Evolutionary conservation across 2,113 vertebrate genomes (phyloP).

Genomic region (Caloenas nicobarica): DNA sequence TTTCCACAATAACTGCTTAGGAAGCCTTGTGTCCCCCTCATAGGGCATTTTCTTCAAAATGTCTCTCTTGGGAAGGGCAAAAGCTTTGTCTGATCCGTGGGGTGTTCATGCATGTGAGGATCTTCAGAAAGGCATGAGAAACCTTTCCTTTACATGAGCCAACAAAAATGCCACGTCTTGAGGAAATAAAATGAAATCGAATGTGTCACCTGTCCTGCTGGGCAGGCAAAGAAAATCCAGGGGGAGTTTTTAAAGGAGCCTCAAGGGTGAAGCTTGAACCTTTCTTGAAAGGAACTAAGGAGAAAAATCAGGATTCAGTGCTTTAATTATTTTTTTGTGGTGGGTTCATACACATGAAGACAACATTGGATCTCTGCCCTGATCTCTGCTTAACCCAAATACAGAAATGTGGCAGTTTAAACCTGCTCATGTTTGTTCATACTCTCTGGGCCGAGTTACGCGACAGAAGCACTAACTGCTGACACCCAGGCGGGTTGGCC

Average conservation of each 20-base stretch:
- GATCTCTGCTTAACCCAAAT: not conserved
- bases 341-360: not conserved
- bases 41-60: not conserved
- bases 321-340: not conserved
- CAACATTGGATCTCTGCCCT: not conserved
- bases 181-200: conserved; percentile 26
- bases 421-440: conserved; percentile 14
- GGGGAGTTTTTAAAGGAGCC: not conserved
- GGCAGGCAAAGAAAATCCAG: not conserved
- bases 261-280: not conserved
- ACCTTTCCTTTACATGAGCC: not conserved
- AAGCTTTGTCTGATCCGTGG: not conserved
- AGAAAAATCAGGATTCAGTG: not conserved
- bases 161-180: conserved; percentile 46
- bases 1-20: not conserved
- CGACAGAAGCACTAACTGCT: not conserved
- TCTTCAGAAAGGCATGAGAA: not conserved
- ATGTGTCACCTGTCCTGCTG: not conserved
- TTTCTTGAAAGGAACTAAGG: not conserved
- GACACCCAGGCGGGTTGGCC: not conserved
- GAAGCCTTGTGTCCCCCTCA: not conserved
- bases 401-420: not conserved
- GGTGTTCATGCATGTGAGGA: not conserved
- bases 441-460: not conserved
- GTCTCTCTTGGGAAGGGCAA: not conserved